Evolutionary conservation across 1,140 invertebrate genomes (phyloP).

Genomic region (Drosophila prosaltans): DNA sequence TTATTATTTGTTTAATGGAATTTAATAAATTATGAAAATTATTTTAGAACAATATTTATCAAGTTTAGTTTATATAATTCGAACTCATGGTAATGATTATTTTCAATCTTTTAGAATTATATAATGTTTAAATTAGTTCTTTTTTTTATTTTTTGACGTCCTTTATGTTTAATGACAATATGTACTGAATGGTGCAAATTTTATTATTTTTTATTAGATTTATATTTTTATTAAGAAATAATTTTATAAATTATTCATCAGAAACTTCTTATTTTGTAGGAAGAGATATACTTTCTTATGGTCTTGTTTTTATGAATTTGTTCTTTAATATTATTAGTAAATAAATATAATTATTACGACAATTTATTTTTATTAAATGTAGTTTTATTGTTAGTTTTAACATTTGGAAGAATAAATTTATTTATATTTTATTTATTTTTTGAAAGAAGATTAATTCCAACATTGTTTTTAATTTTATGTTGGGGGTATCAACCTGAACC

Average conservation of each 20-base stretch:
- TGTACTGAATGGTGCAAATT: constrained; percentile 79
- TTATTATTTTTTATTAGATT: constrained; percentile 82
- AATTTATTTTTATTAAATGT: constrained; percentile 84
- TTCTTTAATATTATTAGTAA: constrained; percentile 86
- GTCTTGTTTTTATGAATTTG: constrained; percentile 85
- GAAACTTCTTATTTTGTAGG: constrained; percentile 83
- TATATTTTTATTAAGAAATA: constrained; percentile 82
- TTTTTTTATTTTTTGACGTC: constrained; percentile 82
- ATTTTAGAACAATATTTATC: constrained; percentile 85
- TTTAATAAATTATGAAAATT: constrained; percentile 83
- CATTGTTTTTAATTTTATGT: constrained; percentile 86
- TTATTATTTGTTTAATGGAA: constrained; percentile 84
- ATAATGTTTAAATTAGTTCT: constrained; percentile 84
- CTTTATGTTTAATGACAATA: constrained; percentile 79
- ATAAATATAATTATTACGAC: constrained; percentile 80
- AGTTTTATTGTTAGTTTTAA: constrained; percentile 84
- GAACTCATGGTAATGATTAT: constrained; percentile 85
- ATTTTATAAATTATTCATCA: constrained; percentile 58
- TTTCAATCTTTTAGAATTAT: constrained; percentile 84
- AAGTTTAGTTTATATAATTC: constrained; percentile 85
- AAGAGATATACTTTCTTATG: constrained; percentile 84
- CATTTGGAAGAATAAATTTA: too few species aligned
- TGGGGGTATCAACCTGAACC: constrained; percentile 86
- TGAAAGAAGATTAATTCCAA: constrained; percentile 86
- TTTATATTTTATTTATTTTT: constrained; percentile 88